Evolutionary conservation across 2,113 vertebrate genomes (phyloP).

Genomic region (Piliocolobus tephrosceles): DNA sequence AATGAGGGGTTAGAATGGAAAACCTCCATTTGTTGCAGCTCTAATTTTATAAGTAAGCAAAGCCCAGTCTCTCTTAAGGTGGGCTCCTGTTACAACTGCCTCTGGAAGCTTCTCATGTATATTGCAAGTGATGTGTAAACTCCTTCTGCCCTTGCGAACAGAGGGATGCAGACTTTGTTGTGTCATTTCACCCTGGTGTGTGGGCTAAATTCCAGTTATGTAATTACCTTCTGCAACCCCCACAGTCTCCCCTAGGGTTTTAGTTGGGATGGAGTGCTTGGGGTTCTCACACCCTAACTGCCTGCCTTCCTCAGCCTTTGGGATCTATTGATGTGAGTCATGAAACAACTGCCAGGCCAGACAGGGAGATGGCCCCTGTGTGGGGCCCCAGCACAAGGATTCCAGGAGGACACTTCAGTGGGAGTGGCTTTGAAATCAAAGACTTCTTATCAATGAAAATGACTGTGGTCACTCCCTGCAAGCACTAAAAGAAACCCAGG

Average conservation of each 20-base stretch:
- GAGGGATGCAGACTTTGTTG: background rate
- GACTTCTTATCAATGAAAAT: background rate
- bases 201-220: background rate
- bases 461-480: background rate
- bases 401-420: background rate
- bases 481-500: background rate
- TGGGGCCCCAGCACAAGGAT: background rate
- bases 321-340: background rate
- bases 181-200: background rate
- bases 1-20: background rate
- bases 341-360: background rate
- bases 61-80: background rate
- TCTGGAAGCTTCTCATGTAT: background rate
- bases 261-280: background rate
- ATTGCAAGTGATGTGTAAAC: constrained; percentile 13
- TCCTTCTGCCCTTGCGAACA: background rate
- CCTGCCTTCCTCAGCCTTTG: background rate
- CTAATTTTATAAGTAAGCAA: constrained; percentile 21
- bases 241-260: background rate
- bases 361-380: background rate
- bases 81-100: background rate
- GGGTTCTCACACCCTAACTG: background rate
- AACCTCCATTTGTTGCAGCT: background rate
- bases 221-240: background rate
- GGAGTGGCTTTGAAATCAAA: background rate